phyloP scores from a whole-genome alignment of 2,797 vertebrate genomes.

The Aselliscus stoliczkanus region DNA sequence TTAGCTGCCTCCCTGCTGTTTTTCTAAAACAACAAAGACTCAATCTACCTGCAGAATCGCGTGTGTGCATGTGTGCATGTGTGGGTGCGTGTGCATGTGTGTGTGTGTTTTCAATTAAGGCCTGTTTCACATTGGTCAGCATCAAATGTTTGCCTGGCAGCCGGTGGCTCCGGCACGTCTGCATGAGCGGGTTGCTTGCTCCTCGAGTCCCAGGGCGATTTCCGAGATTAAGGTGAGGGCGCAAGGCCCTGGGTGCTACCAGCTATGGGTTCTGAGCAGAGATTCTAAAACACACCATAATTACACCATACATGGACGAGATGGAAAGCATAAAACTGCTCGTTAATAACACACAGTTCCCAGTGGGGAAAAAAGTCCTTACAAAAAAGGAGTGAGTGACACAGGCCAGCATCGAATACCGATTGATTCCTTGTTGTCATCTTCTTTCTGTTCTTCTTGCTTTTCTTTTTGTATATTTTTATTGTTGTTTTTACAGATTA shows the following conservation, averaged over 20 bases:
- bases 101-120: slow-evolving; percentile 54
- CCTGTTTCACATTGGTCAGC: not conserved
- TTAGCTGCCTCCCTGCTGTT: not conserved
- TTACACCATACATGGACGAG: slow-evolving; percentile 45
- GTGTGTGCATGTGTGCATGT: fast-evolving
- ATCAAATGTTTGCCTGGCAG: not conserved
- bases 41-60: not conserved
- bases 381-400: slow-evolving; percentile 59
- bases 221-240: not conserved
- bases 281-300: slow-evolving; percentile 31
- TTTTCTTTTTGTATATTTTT: not conserved
- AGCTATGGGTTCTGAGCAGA: slow-evolving; percentile 39
- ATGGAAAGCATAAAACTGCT: slow-evolving; percentile 80
- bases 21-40: not conserved
- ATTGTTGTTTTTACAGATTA: not conserved
- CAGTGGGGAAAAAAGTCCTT: slow-evolving; percentile 68
- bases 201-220: not conserved
- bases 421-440: slow-evolving; percentile 44
- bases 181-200: not conserved
- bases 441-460: not conserved
- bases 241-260: slow-evolving; percentile 15
- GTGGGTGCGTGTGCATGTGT: not conserved
- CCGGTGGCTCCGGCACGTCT: slow-evolving; percentile 23
- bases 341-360: slow-evolving; percentile 75
- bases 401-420: slow-evolving; percentile 72